Evolutionary conservation across 2,113 vertebrate species (phyloP), one percentile per base, ranked within the genome.

Genomic region (Apeltes quadracus): DNA sequence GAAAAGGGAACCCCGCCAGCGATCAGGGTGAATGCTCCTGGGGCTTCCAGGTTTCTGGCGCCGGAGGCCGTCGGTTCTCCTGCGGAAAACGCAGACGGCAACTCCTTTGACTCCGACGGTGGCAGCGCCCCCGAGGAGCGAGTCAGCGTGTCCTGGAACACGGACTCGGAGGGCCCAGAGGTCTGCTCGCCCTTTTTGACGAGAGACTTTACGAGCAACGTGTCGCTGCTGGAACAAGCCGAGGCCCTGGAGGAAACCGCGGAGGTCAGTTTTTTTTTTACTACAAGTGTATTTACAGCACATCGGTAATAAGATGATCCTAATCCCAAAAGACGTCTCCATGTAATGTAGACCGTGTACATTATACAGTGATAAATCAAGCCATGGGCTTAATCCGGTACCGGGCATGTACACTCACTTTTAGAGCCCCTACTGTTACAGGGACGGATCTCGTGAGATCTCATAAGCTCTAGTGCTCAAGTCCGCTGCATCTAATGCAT

Each of bases 71-170:
- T 7, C 13, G 38, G 55, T 41, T 29, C 64, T 23, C 71, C 53
- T 36, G 15, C 41, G 54, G 91, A 90, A 27, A 82, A 32, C 41
- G 43, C 61, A 48, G 80, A 89, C 41, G 64, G 69, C 1, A 63
- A 9, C 10, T 84, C 72, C 48, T 20, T 41, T 48, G 89, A 87
- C 34, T 87, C 86, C 1, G 20, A 56, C 34, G 41, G 77, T 41
- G 82, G 29, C n/a, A 76, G 74, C 48, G 73, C 75, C 23, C 69
- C 20, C 7, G 91, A 93, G 50, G 90, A 94, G 16, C 81, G 6
- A 27, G n/a, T 57, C 41, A 72, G 34, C 43, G 6, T 72, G 57
- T 36, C 59, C 18, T 93, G 84, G 74, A 46, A 9, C 2, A 69
- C 62, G 7, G 88, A 91, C 5, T 80, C 54, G 0, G 92, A 92